These are phyloP conservation scores for Hoplodrina blanda DNA, from an alignment of 2,888 invertebrate species.

Conservation along the genomic window DNA sequence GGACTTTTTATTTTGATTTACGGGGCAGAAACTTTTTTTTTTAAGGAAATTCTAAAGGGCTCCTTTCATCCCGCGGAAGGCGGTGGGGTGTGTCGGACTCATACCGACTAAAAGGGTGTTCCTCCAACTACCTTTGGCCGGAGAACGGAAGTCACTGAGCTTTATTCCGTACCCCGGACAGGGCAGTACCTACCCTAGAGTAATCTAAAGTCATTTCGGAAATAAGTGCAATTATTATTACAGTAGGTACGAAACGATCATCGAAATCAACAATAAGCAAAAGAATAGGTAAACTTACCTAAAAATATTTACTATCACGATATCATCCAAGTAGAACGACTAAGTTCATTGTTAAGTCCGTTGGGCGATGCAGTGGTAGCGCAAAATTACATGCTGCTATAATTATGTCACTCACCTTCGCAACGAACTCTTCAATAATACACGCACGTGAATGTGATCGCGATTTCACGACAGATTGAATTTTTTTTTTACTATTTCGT, in stretches of 20 bases:
- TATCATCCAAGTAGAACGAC: background rate
- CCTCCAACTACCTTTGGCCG: too few relatives aligned
- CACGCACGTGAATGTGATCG: slow-evolving; percentile 28
- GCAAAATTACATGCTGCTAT: slow-evolving; percentile 52
- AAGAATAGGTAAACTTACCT: too few relatives aligned
- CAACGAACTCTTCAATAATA: slow-evolving; percentile 29
- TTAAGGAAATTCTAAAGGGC: too few relatives aligned
- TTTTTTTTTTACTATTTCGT: slow-evolving; percentile 7
- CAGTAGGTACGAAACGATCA: too few relatives aligned
- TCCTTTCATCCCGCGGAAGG: too few relatives aligned
- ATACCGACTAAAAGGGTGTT: too few relatives aligned
- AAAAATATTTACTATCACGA: background rate
- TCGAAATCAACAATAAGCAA: too few relatives aligned
- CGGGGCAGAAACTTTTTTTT: background rate
- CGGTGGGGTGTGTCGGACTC: too few relatives aligned
- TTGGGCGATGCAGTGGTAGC: slow-evolving; percentile 47
- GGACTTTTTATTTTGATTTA: background rate
- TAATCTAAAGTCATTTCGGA: slow-evolving; percentile 19
- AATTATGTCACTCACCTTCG: slow-evolving; percentile 65
- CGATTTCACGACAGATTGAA: slow-evolving; percentile 40
- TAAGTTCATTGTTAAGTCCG: slow-evolving; percentile 57
- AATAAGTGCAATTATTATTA: background rate
- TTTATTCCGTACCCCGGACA: too few relatives aligned
- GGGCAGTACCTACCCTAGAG: too few relatives aligned
- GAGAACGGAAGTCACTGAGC: too few relatives aligned